These are phyloP conservation scores for Cataglyphis albicans DNA, from an alignment of 2,888 invertebrate species.

Conservation along the genomic window DNA sequence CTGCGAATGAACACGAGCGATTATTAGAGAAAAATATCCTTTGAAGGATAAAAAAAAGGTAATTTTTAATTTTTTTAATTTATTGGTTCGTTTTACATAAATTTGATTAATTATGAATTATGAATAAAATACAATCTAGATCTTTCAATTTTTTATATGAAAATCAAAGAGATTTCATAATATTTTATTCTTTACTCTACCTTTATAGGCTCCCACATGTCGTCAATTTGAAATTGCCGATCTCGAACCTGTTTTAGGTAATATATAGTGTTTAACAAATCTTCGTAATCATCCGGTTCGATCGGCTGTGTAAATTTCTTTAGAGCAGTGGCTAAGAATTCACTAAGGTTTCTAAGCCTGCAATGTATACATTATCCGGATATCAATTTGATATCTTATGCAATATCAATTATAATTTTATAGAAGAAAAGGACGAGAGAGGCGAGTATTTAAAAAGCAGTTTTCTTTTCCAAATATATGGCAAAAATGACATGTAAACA, in stretches of 20 bases:
- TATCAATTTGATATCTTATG: neutral
- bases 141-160: neutral
- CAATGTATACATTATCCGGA: conserved; percentile 17
- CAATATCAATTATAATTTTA: neutral
- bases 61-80: neutral
- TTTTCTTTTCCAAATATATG: neutral
- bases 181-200: conserved; percentile 64
- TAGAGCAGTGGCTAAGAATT: conserved; percentile 92
- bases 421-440: neutral
- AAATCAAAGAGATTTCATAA: neutral
- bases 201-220: conserved; percentile 95
- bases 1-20: conserved; percentile 56
- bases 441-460: neutral
- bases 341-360: conserved; percentile 92
- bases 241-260: conserved; percentile 93
- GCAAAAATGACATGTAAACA: neutral
- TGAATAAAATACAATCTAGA: neutral
- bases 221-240: conserved; percentile 92
- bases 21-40: neutral
- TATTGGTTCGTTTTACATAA: conserved; percentile 16
- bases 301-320: conserved; percentile 91
- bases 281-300: conserved; percentile 94
- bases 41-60: neutral
- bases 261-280: conserved; percentile 93
- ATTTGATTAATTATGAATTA: neutral